phyloP scores from a whole-genome alignment of 2,113 vertebrate genomes.

The Psittacula cyanocephala region DNA sequence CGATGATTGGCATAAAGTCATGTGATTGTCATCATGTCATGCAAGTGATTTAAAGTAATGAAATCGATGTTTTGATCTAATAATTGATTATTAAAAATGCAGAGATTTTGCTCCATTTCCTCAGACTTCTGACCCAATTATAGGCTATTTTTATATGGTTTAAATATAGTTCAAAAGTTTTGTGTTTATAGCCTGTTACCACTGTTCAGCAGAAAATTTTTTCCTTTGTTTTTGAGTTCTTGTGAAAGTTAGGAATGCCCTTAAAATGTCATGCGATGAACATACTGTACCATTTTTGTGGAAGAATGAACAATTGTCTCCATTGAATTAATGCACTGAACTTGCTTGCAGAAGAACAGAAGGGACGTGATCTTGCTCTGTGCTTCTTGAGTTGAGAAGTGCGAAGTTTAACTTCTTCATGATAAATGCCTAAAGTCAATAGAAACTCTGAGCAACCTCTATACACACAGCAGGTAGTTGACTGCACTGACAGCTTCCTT shows the following conservation, averaged over 20 bases:
- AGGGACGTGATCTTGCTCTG: not conserved
- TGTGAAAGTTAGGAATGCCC: not conserved
- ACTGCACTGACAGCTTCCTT: not conserved
- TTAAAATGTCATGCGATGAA: not conserved
- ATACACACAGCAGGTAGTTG: not conserved
- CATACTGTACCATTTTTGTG: not conserved
- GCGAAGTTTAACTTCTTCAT: not conserved
- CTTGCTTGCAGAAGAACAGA: not conserved
- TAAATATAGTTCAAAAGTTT: not conserved
- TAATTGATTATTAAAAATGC: not conserved
- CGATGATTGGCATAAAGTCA: not conserved
- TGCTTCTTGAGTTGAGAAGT: not conserved
- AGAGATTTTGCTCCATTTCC: not conserved
- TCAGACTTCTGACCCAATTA: not conserved
- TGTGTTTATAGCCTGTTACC: not conserved
- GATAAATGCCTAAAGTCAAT: not conserved
- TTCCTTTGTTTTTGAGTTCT: not conserved
- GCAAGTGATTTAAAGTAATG: not conserved
- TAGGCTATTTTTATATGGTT: not conserved
- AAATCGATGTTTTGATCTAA: not conserved
- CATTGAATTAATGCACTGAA: not conserved
- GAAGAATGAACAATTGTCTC: not conserved
- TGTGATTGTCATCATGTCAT: not conserved
- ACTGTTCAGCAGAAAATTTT: not conserved
- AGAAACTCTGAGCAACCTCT: slow-evolving; percentile 1